Conservation (phyloP, 1,140 invertebrate species). For the Oedothorax gibbosus region DNA sequence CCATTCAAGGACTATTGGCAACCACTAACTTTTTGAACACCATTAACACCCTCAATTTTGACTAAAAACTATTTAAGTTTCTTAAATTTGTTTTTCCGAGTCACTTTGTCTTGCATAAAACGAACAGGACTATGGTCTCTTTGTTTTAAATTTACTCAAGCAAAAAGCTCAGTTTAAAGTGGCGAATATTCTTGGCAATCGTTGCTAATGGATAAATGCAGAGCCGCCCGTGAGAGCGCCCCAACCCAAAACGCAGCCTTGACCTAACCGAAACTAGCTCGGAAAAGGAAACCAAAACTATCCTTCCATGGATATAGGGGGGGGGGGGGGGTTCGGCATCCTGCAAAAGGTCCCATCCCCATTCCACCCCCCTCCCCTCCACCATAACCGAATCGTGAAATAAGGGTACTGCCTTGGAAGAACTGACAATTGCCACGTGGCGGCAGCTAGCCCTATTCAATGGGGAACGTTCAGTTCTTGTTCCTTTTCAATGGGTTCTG, state of each 20-base stretch:
- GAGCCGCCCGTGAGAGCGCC: background rate
- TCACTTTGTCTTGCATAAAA: too few relatives aligned
- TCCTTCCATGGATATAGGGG: background rate
- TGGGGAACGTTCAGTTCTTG: slow-evolving; percentile 41
- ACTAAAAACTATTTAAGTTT: too few relatives aligned
- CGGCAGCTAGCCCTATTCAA: slow-evolving; percentile 43
- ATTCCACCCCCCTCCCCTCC: background rate
- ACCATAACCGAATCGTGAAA: slow-evolving; percentile 27
- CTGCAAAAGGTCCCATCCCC: slow-evolving; percentile 11
- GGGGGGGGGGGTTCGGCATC: slow-evolving; percentile 3
- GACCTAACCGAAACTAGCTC: slow-evolving; percentile 48
- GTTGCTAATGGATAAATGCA: too few relatives aligned
- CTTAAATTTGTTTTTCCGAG: too few relatives aligned
- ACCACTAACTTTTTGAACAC: too few relatives aligned
- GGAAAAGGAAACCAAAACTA: slow-evolving; percentile 50
- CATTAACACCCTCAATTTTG: too few relatives aligned
- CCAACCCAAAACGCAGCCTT: slow-evolving; percentile 36
- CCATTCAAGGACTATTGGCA: too few relatives aligned
- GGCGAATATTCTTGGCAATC: too few relatives aligned
- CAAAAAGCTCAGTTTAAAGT: too few relatives aligned
- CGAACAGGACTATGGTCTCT: too few relatives aligned
- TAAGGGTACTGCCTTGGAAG: slow-evolving; percentile 18
- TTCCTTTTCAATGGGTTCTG: slow-evolving; percentile 8
- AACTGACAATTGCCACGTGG: slow-evolving; percentile 57
- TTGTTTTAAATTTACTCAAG: too few relatives aligned